Evolutionary conservation across 2,113 vertebrate species (phyloP).

Genomic region (Hydrolagus affinis): DNA sequence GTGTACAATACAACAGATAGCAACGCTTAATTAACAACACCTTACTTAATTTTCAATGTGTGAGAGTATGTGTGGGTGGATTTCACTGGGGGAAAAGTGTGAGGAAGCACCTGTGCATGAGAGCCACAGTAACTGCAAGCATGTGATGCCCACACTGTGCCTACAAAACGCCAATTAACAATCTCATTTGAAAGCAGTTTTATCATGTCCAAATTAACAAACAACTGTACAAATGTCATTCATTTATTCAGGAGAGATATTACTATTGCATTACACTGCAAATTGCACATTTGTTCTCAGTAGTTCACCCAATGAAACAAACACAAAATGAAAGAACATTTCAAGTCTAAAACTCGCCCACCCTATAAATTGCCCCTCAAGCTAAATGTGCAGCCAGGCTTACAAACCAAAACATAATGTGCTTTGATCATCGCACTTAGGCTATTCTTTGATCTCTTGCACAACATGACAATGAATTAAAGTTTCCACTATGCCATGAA

Average conservation of each 20-base stretch:
- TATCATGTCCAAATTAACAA: not conserved
- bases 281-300: not conserved
- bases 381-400: not conserved
- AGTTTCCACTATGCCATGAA: not conserved
- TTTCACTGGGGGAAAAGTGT: not conserved
- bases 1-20: not conserved
- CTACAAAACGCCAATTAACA: not conserved
- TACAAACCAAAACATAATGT: not conserved
- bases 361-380: not conserved
- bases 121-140: not conserved
- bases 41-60: not conserved
- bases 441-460: too few relatives aligned
- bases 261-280: not conserved
- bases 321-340: not conserved
- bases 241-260: not conserved
- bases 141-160: not conserved
- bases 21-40: not conserved
- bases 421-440: too few relatives aligned
- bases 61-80: not conserved
- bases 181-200: not conserved
- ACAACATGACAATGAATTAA: not conserved
- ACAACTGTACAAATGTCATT: not conserved
- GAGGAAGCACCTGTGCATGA: not conserved
- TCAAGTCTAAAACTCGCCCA: not conserved
- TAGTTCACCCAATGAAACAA: not conserved